Evolutionary conservation across 2,797 vertebrate species (phyloP), one percentile per base, ranked within the genome.

Genomic region (Lophius americanus): DNA sequence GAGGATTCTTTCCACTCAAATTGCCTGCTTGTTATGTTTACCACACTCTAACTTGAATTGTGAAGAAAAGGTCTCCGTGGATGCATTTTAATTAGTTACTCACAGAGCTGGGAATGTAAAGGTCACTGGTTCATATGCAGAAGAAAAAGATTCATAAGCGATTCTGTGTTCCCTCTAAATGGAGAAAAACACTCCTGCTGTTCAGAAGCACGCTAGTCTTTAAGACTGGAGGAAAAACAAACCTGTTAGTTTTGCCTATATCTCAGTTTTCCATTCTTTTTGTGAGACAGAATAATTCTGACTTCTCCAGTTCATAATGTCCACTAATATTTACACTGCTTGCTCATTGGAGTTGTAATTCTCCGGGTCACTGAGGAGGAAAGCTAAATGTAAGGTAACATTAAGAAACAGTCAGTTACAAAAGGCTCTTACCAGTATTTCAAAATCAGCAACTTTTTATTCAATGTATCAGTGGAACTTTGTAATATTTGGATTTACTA

Each of bases 281-380:
- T 51, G 51, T 68, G 54, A 64, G 60, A 84, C 43, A 42, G 50
- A 71, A 54, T 54, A 59, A 61, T 59, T 72, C 68, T 78, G 77
- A 70, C 66, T 68, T 59, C 37, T 52, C 51, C 59, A 71, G 73
- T 79, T 78, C 69, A 53, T 79, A 63, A 65, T 70, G 74, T 82
- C 56, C 63, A 79, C 87, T 82, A 75, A 75, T 77, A 62, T 84
- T 83, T 61, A 72, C 58, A 63, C 13, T 43, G 36, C 46, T 52
- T 54, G 39, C 61, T 85, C 51, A 78, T 55, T 76, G 54, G 39
- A 57, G 61, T 68, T n/a, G 38, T 68, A 63, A 78, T 86, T 60
- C 78, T 70, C 39, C 64, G 23, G 41, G 23, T 74, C 33, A 68
- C 75, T 67, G 76, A 35, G 49, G 51, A 37, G 76, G 64, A 64